Evolutionary conservation across 2,797 vertebrate genomes (phyloP).

Genomic region (Poeciliopsis paucimaculata): DNA sequence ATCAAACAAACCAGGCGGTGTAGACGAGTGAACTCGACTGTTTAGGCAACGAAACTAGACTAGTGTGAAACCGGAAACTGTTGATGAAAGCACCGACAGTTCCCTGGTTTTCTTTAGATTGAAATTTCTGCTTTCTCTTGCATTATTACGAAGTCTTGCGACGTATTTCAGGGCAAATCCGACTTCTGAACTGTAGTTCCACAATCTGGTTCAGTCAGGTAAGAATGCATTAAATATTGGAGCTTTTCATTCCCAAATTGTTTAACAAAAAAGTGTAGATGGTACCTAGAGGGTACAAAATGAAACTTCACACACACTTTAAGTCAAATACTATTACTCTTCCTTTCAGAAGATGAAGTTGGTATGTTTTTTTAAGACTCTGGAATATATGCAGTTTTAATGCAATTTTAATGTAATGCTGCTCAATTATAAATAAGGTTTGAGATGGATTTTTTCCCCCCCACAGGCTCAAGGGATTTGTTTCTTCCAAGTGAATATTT

Average conservation of each 20-base stretch:
- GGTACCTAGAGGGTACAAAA: background rate
- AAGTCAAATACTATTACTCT: background rate
- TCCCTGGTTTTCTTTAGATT: background rate
- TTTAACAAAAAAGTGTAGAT: background rate
- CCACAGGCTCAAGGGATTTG: background rate
- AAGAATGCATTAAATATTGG: background rate
- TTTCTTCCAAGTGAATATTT: background rate
- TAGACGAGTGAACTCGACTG: background rate
- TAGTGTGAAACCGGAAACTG: too few species aligned
- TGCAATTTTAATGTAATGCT: background rate
- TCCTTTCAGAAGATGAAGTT: background rate
- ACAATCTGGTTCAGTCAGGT: background rate
- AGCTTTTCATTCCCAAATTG: background rate
- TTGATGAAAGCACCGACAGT: background rate
- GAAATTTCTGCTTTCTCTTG: background rate
- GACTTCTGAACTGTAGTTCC: background rate
- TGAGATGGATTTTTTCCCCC: background rate
- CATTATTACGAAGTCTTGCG: background rate
- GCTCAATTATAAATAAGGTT: background rate
- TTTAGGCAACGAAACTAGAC: background rate
- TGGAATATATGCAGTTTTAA: background rate
- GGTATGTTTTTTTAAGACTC: background rate
- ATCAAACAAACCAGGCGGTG: background rate
- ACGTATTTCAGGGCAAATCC: background rate
- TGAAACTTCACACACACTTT: background rate